These are phyloP conservation scores for Drosophila busckii DNA, from an alignment of 1,140 invertebrate species.

Conservation along the genomic window DNA sequence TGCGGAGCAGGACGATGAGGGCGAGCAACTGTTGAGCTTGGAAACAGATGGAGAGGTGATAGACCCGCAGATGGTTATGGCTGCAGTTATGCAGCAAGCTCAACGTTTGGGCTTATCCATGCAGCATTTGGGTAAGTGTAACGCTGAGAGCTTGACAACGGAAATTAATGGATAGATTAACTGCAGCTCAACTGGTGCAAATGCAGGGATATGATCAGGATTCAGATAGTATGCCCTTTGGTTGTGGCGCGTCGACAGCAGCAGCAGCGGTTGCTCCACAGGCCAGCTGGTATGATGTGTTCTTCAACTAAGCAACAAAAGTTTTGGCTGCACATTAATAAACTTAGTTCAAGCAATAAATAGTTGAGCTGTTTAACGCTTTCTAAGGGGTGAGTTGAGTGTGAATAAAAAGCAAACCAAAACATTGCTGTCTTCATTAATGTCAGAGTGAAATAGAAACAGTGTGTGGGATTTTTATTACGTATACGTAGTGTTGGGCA, in stretches of 20 bases:
- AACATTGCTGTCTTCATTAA: slow-evolving; percentile 13
- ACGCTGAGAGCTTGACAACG: neutral
- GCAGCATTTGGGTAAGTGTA: slow-evolving; percentile 36
- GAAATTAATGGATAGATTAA: neutral
- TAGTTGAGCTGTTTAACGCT: too few species aligned
- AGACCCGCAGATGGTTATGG: slow-evolving; percentile 32
- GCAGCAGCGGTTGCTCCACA: slow-evolving; percentile 4
- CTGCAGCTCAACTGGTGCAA: slow-evolving; percentile 9
- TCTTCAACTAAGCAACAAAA: slow-evolving; percentile 29
- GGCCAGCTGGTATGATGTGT: slow-evolving; percentile 45
- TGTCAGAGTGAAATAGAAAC: too few species aligned
- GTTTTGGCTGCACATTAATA: neutral
- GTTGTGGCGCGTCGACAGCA: slow-evolving; percentile 1
- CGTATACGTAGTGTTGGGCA: too few species aligned
- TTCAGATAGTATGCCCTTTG: neutral
- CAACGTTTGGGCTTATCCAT: slow-evolving; percentile 36
- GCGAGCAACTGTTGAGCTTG: slow-evolving; percentile 5
- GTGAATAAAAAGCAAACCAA: slow-evolving; percentile 24
- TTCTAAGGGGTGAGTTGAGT: too few species aligned
- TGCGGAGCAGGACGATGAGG: neutral
- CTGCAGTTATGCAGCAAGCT: slow-evolving; percentile 49
- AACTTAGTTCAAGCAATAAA: neutral
- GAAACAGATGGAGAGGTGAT: slow-evolving; percentile 22
- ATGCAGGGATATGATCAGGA: slow-evolving; percentile 1
- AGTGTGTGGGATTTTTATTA: too few species aligned